phyloP scores from a whole-genome alignment of 1,140 invertebrate species.

The Drosophila quadrilineata region DNA sequence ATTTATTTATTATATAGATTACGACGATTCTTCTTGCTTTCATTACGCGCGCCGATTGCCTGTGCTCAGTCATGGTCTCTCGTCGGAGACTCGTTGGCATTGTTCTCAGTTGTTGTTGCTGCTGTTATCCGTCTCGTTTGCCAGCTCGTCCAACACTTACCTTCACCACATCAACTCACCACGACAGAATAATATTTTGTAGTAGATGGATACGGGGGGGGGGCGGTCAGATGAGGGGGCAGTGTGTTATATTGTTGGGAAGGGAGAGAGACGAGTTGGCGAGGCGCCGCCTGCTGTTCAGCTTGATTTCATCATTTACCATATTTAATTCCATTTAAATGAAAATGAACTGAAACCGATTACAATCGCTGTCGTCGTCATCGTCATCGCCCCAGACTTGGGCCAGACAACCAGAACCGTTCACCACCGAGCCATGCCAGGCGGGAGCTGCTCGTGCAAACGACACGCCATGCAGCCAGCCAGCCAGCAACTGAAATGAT shows the following conservation, averaged over 20 bases:
- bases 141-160: conserved; percentile 64
- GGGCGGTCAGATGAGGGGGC: no score
- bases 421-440: conserved; percentile 7
- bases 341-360: conserved; percentile 80
- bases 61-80: conserved; percentile 32
- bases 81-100: conserved; percentile 27
- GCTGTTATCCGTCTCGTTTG: conserved; percentile 26
- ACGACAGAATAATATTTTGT: conserved; percentile 19
- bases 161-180: conserved; percentile 72
- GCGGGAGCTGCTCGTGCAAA: conserved; percentile 23
- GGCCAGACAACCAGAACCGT: conserved; percentile 41
- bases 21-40: conserved; percentile 53
- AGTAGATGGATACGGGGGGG: no score
- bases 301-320: conserved; percentile 77
- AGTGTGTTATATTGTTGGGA: no score
- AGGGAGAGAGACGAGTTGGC: background rate
- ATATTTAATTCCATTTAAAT: conserved; percentile 80
- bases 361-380: conserved; percentile 47
- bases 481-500: conserved; percentile 68
- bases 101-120: conserved; percentile 26
- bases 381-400: conserved; percentile 47
- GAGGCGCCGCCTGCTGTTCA: conserved; percentile 12
- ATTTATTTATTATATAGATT: conserved; percentile 77
- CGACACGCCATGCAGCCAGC: conserved; percentile 56
- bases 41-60: conserved; percentile 40